A percentile compares a stretch with the other conserved stretches of the same genome.
phyloP scores from a whole-genome alignment of 2,113 vertebrate genomes.

The Pterocles gutturalis region DNA sequence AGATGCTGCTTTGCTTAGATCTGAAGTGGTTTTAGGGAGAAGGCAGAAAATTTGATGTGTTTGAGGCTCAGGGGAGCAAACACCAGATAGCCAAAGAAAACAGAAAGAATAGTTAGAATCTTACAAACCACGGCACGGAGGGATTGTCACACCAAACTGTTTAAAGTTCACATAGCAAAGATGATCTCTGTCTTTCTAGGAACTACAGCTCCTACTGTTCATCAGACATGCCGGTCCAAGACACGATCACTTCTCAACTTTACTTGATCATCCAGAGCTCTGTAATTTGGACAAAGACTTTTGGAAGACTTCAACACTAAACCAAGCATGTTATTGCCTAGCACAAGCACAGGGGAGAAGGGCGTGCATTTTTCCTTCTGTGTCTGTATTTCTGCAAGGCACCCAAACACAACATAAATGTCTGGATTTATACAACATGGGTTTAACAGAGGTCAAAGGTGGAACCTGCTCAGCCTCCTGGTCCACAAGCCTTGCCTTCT shows the following conservation, averaged over 20 bases:
- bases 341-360: not conserved
- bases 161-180: conserved; percentile 8
- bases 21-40: conserved; percentile 25
- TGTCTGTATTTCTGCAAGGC: not conserved
- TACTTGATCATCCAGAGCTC: not conserved
- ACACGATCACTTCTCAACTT: not conserved
- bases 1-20: not conserved
- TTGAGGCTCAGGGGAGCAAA: conserved; percentile 7
- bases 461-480: not conserved
- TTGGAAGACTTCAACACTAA: not conserved
- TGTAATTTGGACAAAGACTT: not conserved
- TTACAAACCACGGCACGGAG: not conserved
- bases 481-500: not conserved
- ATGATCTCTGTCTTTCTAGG: not conserved
- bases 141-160: not conserved
- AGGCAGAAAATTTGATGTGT: conserved; percentile 12
- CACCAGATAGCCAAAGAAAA: conserved; percentile 34
- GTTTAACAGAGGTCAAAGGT: not conserved
- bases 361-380: not conserved
- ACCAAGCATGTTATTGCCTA: not conserved
- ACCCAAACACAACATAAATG: rapidly evolving
- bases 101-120: conserved; percentile 18
- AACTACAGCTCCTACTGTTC: not conserved
- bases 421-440: not conserved
- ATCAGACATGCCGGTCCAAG: not conserved